phyloP scores from a whole-genome alignment of 2,888 invertebrate species.

The Athalia circularis region DNA sequence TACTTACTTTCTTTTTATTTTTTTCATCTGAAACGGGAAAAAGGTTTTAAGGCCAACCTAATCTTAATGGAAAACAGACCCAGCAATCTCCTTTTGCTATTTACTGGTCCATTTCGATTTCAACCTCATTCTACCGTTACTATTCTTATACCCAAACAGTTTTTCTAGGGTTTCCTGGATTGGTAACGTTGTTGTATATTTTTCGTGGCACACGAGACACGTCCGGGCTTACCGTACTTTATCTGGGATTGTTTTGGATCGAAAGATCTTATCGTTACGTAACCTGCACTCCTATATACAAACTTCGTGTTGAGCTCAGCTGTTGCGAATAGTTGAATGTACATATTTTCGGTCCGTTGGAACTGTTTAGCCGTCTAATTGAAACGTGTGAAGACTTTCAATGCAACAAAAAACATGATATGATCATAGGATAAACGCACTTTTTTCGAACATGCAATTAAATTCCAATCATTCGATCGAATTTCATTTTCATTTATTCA shows the following conservation, averaged over 20 bases:
- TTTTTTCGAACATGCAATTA: no score
- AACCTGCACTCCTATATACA: not conserved
- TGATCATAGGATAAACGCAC: no score
- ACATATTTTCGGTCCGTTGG: conserved; percentile 17
- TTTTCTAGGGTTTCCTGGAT: conserved; percentile 30
- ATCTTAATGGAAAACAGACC: conserved; percentile 44
- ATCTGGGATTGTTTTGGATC: conserved; percentile 34
- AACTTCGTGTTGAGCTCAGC: no score
- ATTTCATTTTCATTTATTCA: no score
- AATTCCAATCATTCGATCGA: no score
- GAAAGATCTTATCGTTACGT: conserved; percentile 35
- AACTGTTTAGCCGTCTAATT: not conserved
- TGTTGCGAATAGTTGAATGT: conserved; percentile 7
- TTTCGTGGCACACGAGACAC: conserved; percentile 38
- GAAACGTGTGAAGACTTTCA: not conserved
- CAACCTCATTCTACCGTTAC: conserved; percentile 38
- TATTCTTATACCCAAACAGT: conserved; percentile 37
- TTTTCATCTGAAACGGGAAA: conserved; percentile 27
- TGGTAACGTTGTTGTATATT: conserved; percentile 22
- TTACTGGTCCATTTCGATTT: conserved; percentile 41
- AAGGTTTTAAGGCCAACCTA: conserved; percentile 38
- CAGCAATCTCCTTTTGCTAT: conserved; percentile 41
- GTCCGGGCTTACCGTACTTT: conserved; percentile 40
- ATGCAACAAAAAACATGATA: not conserved
- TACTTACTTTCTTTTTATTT: no score